Base-by-base conservation (phyloP, 2,113 vertebrate genomes). In the Sinocyclocheilus grahami region DNA sequence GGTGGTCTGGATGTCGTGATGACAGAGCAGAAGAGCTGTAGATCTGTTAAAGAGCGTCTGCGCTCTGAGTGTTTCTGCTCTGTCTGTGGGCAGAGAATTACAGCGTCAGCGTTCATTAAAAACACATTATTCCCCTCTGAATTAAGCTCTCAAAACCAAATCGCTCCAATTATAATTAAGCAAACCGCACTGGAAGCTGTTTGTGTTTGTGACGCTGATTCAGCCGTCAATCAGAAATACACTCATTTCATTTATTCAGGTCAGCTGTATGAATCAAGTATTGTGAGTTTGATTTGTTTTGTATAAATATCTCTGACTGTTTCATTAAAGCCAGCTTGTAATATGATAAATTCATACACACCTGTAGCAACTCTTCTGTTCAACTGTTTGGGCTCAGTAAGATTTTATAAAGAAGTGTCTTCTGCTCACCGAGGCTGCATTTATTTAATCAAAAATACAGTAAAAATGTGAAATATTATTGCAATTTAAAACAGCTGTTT, bases 61-160 rank as follows among this genome's bases (percentile, higher is more conserved):
- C 4, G 20, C 33, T 12, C 5, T 12, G 71, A 74, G 71, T 74
- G 71, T 42, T 72, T 72, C 67, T 18, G 63, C 37, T 30, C 24
- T 65, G 63, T 30, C 8, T 69, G 71, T 74, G 71, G 71, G 71
- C 37, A 74, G 37, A n/a, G 37, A 46, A 71, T 71, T 71, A 39
- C 33, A 9, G 67, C 67, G 30, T 6, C 27, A 27, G 33, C 33
- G 7, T 33, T 39, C 1, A 10, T 74, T 74, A 42, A 42, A 42
- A 42, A n/a, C 71, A 4, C 37, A 42, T 74, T 5, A 74, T 22
- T 46, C 33, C 67, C 37, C 18, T 46, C 37, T n/a, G 37, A 74
- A 74, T 74, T 5, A 46, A 46, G 37, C 71, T n/a, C 71, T 72
- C 33, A 9, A 37, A 72, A 72, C 37, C 20, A 12, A 42, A 74